These are phyloP conservation scores for Macrochelys suwanniensis DNA, from an alignment of 2,797 vertebrate species.

Conservation along the genomic window DNA sequence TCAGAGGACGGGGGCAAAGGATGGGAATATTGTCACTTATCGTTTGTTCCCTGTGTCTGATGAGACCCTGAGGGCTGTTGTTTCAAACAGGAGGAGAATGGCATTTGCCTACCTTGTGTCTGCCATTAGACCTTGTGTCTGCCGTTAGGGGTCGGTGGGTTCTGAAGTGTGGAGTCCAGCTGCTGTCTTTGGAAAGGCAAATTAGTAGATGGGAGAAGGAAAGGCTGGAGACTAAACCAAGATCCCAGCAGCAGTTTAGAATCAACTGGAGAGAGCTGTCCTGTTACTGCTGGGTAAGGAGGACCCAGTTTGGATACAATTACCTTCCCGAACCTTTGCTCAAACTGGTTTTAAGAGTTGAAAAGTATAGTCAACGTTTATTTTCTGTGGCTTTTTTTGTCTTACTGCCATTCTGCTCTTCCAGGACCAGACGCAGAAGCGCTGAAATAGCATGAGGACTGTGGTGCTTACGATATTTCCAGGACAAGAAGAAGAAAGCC, in stretches of 20 bases:
- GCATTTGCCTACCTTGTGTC: neutral
- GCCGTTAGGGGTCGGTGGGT: neutral
- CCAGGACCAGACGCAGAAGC: neutral
- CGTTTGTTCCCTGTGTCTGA: neutral
- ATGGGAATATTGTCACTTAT: neutral
- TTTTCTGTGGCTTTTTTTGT: neutral
- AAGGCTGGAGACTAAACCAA: neutral
- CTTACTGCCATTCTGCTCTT: neutral
- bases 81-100: rapidly evolving
- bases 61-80: neutral
- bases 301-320: constrained; percentile 53
- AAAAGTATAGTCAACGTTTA: neutral
- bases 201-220: neutral
- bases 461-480: neutral
- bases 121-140: neutral
- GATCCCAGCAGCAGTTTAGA: neutral
- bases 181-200: neutral
- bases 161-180: neutral
- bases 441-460: neutral
- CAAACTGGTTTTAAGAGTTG: neutral
- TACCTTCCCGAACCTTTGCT: neutral
- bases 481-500: neutral
- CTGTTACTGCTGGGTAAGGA: neutral
- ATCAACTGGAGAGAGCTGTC: constrained; percentile 41
- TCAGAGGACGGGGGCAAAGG: neutral